Base-by-base conservation (phyloP, 2,888 invertebrate species). In the Stenodera caucasica region DNA sequence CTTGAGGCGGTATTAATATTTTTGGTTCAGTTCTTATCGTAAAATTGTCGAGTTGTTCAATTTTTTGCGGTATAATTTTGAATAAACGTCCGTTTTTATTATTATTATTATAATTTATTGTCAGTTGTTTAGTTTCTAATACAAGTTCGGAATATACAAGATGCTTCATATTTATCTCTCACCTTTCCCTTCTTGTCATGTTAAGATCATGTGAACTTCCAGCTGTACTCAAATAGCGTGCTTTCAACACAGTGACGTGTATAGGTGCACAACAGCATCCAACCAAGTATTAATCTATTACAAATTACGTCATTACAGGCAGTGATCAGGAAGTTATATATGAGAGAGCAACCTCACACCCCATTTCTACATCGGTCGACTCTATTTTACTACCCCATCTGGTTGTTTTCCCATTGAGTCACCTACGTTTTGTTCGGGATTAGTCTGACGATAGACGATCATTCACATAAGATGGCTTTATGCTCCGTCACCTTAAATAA, bases 261-360 rank as follows among this genome's bases (percentile, higher is more conserved):
- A 68, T 72, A 68, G 67, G 67, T 71, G 69, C 64, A 65, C 64
- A 65, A 59, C 71, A 67, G 70, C 72, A 71, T 71, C 71, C 66
- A 64, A 67, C 69, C 70, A 68, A 67, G 75, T 74, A 77, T 77
- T 78, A 78, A 78, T 78, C 77, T 77, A 78, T 78, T 73, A 77
- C 77, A 77, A 78, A 78, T 78, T 77, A 77, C 78, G 75, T 78
- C 77, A 78, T 78, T 78, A 77, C 76, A 75, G 72, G 75, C 76
- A 74, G 77, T 77, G 78, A 78, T 78, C 78, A 78, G 77, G 77
- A 78, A 78, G 78, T 77, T 78, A 77, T 77, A 76, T 69, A 66
- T 67, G 66, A 66, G 68, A 67, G 68, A 54, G 60, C 62, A 55
- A 66, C 63, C 58, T 53, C 53, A 32, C n/a, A n/a, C n/a, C n/a